phyloP scores from a whole-genome alignment of 2,113 vertebrate species.

The Mastomys coucha region DNA sequence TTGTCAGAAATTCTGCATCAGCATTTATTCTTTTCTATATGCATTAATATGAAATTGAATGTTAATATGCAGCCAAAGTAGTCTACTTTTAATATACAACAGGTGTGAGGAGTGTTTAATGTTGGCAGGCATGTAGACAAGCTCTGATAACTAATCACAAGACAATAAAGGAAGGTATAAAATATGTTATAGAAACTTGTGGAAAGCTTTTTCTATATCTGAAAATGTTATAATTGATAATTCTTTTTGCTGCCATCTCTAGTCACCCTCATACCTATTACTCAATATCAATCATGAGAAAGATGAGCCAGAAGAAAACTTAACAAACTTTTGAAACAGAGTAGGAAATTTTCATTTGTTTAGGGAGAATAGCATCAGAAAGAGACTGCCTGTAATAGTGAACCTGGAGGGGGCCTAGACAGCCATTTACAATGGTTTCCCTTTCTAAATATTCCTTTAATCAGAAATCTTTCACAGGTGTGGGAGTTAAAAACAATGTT shows the following conservation, averaged over 20 bases:
- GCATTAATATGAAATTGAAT: conserved; percentile 81
- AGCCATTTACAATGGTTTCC: background rate
- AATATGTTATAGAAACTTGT: conserved; percentile 4
- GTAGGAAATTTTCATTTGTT: background rate
- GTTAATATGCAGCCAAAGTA: conserved; percentile 81
- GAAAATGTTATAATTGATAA: background rate
- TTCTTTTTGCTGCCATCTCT: conserved; percentile 5
- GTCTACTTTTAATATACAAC: conserved; percentile 78
- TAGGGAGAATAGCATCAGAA: background rate
- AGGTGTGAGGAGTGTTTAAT: conserved; percentile 78
- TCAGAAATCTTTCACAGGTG: conserved; percentile 65
- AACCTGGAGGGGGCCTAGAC: background rate
- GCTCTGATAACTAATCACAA: conserved; percentile 80
- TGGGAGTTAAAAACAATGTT: conserved; percentile 40
- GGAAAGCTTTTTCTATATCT: conserved; percentile 36
- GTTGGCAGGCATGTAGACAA: conserved; percentile 68
- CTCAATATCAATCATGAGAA: background rate
- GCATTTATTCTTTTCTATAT: conserved; percentile 79
- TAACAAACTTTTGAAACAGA: background rate
- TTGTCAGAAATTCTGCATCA: conserved; percentile 80
- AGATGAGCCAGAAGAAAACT: background rate
- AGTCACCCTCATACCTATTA: background rate
- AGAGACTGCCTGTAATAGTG: background rate
- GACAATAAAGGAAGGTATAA: conserved; percentile 70
- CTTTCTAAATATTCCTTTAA: conserved; percentile 68